These are phyloP conservation scores for Erpornis zantholeuca DNA, from an alignment of 2,113 vertebrate species.

Conservation along the genomic window DNA sequence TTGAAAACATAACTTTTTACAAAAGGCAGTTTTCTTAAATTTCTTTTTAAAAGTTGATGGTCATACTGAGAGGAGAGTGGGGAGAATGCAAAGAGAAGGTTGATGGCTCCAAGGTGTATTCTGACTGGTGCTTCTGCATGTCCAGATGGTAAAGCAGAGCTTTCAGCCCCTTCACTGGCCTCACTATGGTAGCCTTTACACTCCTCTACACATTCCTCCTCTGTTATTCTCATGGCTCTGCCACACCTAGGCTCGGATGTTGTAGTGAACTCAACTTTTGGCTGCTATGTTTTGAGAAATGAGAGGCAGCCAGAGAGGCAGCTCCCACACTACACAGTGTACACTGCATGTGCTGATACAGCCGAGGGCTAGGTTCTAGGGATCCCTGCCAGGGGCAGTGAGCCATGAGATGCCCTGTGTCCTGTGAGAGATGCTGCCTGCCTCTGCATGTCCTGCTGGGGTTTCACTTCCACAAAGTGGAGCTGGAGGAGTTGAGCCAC, in stretches of 20 bases:
- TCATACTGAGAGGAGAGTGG: background rate
- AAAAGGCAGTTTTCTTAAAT: background rate
- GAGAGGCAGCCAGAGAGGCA: background rate
- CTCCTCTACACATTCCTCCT: background rate
- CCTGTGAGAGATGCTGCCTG: background rate
- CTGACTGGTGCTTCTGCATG: background rate
- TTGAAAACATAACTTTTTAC: background rate
- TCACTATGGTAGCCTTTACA: background rate
- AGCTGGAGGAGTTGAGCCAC: background rate
- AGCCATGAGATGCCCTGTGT: background rate
- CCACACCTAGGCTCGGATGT: background rate
- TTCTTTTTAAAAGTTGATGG: background rate
- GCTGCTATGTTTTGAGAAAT: background rate
- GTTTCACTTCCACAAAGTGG: background rate
- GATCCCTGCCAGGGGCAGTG: background rate
- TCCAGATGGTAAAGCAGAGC: background rate
- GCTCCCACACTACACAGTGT: background rate
- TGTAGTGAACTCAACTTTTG: background rate
- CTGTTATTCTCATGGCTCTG: background rate
- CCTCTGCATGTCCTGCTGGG: background rate
- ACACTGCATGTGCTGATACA: fast-evolving
- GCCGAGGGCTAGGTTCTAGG: background rate
- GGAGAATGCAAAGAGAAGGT: background rate
- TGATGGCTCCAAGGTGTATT: background rate
- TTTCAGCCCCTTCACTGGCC: background rate